phyloP scores from a whole-genome alignment of 2,113 vertebrate genomes.

The Gorsachius goisagi region DNA sequence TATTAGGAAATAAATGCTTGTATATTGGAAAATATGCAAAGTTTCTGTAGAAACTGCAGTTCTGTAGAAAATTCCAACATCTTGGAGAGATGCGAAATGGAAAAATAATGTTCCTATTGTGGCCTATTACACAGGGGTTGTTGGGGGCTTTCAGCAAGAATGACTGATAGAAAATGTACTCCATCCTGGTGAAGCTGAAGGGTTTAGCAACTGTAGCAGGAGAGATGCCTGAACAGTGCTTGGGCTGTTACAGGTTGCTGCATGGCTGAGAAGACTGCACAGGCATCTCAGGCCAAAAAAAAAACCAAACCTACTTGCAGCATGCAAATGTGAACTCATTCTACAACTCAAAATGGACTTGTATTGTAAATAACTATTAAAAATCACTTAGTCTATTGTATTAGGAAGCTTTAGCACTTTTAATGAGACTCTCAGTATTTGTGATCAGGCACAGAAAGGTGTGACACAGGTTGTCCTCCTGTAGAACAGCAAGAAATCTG shows the following conservation, averaged over 20 bases:
- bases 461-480: not conserved
- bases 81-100: not conserved
- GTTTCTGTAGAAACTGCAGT: not conserved
- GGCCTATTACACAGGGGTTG: not conserved
- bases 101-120: not conserved
- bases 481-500: not conserved
- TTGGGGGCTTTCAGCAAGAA: not conserved
- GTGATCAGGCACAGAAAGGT: not conserved
- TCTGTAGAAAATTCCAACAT: not conserved
- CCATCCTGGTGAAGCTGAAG: not conserved
- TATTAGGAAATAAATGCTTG: not conserved
- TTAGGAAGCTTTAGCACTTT: not conserved
- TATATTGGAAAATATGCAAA: not conserved
- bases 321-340: not conserved
- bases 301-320: not conserved
- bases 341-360: not conserved
- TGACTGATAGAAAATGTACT: not conserved
- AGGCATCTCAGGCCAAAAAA: not conserved
- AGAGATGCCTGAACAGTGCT: not conserved
- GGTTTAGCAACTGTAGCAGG: not conserved
- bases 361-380: not conserved
- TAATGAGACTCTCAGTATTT: not conserved
- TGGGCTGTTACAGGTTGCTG: not conserved
- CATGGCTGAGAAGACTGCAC: not conserved
- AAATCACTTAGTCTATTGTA: not conserved